Evolutionary conservation across 2,113 vertebrate genomes (phyloP), one percentile per base, ranked within the genome.

Genomic region (Stegastes partitus): DNA sequence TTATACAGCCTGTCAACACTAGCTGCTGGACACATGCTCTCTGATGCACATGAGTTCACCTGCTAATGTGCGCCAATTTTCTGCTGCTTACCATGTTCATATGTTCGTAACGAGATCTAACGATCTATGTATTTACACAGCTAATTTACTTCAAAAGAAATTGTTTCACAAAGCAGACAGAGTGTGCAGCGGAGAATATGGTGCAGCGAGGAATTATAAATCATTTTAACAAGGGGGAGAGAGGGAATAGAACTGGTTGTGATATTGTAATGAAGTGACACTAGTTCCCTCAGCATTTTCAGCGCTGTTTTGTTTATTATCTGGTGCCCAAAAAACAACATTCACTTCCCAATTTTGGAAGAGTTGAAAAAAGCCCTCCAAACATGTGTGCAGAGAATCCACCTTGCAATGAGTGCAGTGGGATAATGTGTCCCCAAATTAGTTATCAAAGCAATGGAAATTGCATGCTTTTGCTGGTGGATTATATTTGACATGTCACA

Each of bases 21-120:
- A 45, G 14, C 19, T 58, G 34, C 47, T 28, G 28, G 65, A 68
- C 42, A 57, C 53, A 69, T 49, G 37, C 70, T 79, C 49, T 34
- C n/a, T 54, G 55, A 75, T 68, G 51, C 71, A 68, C n/a, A 68
- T 45, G 54, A 66, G n/a, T 76, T 70, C 81, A 72, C 66, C 66
- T 79, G 54, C 66, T 47, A 69, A 76, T 68, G 63, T 19, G 51
- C 34, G 31, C 39, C 26, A 21, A 39, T 83, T 67, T 58, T 64
- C 74, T 83, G 58, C 67, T 67, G 5, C 61, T 78, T 54, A 76
- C 45, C 28, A 28, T 51, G 25, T n/a, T 73, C 18, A 44, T 44
- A 74, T 55, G 55, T 66, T 63, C 23, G 26, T 68, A 54, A 61
- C 42, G 18, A 51, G 58, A 64, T 56, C 12, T 62, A 79, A n/a